These are phyloP conservation scores for Agrochola lota DNA, from an alignment of 2,888 invertebrate species.

Conservation along the genomic window DNA sequence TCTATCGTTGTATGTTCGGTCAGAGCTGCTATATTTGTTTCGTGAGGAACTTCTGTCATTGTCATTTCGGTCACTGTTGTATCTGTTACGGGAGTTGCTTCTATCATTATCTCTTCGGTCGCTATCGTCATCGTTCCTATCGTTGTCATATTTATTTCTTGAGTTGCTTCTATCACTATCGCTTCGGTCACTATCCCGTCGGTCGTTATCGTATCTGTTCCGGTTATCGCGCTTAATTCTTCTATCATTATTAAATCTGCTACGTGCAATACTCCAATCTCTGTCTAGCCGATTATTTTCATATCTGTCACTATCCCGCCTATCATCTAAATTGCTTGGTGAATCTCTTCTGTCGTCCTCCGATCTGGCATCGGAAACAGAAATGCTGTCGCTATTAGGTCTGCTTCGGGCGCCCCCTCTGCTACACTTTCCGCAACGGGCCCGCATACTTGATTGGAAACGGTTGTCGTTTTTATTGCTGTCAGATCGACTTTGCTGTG, in stretches of 20 bases:
- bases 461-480: conserved; percentile 7
- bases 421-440: conserved; percentile 1
- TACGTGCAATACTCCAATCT: background rate
- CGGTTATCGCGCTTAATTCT: background rate
- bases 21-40: background rate
- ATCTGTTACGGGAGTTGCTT: conserved; percentile 2
- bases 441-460: background rate
- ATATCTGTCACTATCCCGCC: background rate
- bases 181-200: background rate
- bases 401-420: background rate
- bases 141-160: background rate
- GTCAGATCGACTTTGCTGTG: conserved; percentile 14
- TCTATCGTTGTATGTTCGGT: background rate
- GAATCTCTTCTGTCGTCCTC: background rate
- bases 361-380: background rate
- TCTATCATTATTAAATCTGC: background rate
- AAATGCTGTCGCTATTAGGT: background rate
- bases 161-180: background rate
- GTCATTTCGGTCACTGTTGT: background rate
- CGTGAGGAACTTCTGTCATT: background rate
- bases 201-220: conserved; percentile 5
- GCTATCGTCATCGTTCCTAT: conserved; percentile 1
- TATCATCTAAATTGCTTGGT: background rate
- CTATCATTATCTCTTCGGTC: background rate
- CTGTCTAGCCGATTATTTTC: background rate